Evolutionary conservation across 2,888 invertebrate genomes (phyloP).

Genomic region (Hanleya hanleyi): DNA sequence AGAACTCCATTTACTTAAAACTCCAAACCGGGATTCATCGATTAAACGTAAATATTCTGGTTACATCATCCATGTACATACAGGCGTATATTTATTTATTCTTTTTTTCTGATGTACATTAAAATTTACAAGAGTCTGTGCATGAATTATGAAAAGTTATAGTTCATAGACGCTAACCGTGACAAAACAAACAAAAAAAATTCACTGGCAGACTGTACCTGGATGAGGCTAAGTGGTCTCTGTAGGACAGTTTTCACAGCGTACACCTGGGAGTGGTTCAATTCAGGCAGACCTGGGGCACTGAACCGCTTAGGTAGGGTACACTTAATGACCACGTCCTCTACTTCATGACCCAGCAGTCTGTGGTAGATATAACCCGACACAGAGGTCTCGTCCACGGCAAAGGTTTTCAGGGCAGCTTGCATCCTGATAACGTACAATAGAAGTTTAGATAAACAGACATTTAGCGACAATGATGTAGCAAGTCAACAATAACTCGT

Average conservation of each 20-base stretch:
- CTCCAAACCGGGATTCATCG: too few species aligned
- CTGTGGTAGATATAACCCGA: slow-evolving; percentile 99
- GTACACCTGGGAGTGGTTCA: slow-evolving; percentile 96
- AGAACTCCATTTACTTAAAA: too few species aligned
- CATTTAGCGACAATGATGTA: too few species aligned
- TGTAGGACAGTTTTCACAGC: slow-evolving; percentile 99
- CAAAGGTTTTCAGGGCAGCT: slow-evolving; percentile 93
- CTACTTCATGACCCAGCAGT: slow-evolving; percentile 85
- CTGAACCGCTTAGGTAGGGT: slow-evolving; percentile 97
- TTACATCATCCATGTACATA: too few species aligned
- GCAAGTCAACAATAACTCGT: too few species aligned
- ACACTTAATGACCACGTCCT: slow-evolving; percentile 92
- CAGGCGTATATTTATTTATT: too few species aligned
- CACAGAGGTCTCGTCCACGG: slow-evolving; percentile 96
- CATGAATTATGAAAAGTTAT: too few species aligned
- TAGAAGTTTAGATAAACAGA: too few species aligned
- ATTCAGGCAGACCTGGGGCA: slow-evolving; percentile 96
- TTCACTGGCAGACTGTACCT: slow-evolving; percentile 78
- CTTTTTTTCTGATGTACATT: too few species aligned
- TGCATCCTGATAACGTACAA: slow-evolving; percentile 94
- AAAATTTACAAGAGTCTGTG: not conserved
- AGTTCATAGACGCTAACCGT: too few species aligned
- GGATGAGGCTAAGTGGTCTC: slow-evolving; percentile 95
- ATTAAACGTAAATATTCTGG: too few species aligned
- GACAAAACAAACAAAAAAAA: too few species aligned